Evolutionary conservation across 2,113 vertebrate species (phyloP), one percentile per base, ranked within the genome.

Genomic region (Strigops habroptila): DNA sequence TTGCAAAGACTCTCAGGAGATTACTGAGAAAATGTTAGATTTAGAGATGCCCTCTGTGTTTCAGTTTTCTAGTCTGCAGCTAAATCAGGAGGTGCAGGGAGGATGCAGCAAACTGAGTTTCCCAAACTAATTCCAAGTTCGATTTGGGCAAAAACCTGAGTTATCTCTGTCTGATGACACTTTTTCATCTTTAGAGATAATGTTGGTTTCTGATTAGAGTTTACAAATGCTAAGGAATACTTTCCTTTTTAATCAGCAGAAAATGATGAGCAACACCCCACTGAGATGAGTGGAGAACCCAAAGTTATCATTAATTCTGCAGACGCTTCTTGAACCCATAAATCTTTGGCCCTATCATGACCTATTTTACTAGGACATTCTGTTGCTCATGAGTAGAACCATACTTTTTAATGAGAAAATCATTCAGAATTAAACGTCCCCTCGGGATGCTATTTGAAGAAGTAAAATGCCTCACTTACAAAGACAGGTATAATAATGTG

Each of bases 381-480:
- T 90, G 79, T 88, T 97, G 93, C 93, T 86, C 75, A 43, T 83
- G 82, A 93, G 82, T 30, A 86, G 52, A 92, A 86, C 62, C 69
- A 39, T 82, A 76, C 46, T 76, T 93, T 87, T 92, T 75, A 88
- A 93, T 84, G 76, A 91, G 83, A 93, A 97, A 92, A 93, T 93
- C 46, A 93, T 37, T 81, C 67, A 64, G 86, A 94, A 94, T 94
- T 95, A 92, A 91, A 86, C 86, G 81, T 82, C 67, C 63, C 68
- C 64, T 82, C 80, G 69, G 73, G 86, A 89, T 57, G 63, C 63
- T 77, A 44, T 59, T 68, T 94, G 69, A 93, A 62, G 53, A 93
- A 90, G 91, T 90, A 85, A 96, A 96, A 82, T n/a, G 31, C 74
- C 59, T 92, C 44, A 41, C 81, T 96, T 92, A n/a, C 48, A 60